Percentiles rank a stretch among this genome's conserved stretches.
These are phyloP conservation scores for Sphaeramia orbicularis DNA, from an alignment of 2,797 vertebrate genomes.

Conservation along the genomic window DNA sequence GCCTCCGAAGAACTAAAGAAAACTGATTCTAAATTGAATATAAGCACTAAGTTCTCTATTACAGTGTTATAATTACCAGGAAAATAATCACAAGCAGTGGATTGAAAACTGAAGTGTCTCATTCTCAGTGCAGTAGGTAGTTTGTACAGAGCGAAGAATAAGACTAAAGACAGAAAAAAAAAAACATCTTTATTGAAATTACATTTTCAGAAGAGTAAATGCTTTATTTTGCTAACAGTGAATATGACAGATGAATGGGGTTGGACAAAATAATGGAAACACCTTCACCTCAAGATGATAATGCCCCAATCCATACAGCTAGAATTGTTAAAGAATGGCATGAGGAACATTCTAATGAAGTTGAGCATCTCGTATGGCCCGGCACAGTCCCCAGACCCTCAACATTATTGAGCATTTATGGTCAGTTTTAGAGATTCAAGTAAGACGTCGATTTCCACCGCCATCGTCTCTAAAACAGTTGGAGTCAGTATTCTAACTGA, in stretches of 20 bases:
- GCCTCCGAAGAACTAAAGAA: conserved; percentile 21
- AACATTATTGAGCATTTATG: too few relatives aligned
- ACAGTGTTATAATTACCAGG: neutral
- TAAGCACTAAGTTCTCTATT: neutral
- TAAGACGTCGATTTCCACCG: too few relatives aligned
- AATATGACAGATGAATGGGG: conserved; percentile 25
- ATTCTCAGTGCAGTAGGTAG: conserved; percentile 3
- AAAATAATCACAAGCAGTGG: conserved; percentile 11
- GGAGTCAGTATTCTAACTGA: too few relatives aligned
- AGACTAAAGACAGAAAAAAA: neutral
- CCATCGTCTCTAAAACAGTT: too few relatives aligned
- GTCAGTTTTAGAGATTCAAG: too few relatives aligned
- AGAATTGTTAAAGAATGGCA: too few relatives aligned
- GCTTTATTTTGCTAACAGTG: neutral
- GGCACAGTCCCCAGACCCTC: too few relatives aligned
- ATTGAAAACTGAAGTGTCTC: conserved; percentile 7
- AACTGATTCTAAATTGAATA: conserved; percentile 29
- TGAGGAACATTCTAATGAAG: too few relatives aligned
- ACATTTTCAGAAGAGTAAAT: conserved; percentile 10
- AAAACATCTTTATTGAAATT: neutral
- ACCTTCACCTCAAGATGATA: too few relatives aligned
- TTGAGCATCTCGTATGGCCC: too few relatives aligned
- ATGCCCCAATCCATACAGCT: too few relatives aligned
- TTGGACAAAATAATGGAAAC: too few relatives aligned
- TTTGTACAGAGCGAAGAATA: conserved; percentile 1